Evolutionary conservation across 1,140 invertebrate genomes (phyloP), one percentile per base, ranked within the genome.

Genomic region (Drosophila paulistorum): DNA sequence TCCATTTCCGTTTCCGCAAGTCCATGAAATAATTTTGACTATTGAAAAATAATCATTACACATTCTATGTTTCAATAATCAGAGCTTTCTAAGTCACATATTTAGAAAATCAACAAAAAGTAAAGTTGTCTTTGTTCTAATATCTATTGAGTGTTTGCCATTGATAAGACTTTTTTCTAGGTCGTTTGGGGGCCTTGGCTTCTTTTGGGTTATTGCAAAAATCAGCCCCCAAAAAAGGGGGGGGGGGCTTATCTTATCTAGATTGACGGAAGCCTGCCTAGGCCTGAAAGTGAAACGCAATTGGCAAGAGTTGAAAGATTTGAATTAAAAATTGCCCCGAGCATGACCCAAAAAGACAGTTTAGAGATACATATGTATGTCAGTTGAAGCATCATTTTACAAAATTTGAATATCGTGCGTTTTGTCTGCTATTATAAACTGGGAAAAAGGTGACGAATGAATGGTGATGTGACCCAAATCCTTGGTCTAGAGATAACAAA

Each of bases 81-180:
- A 26, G 23, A 26, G 23, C 23, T 26, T 4, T 26, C 23, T 26
- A 26, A 2, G 23, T 26, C 3, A 26, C 4, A 26, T 26, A 26
- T 26, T 26, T 26, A 26, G 23, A 26, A 4, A 26, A 3, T 26
- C 23, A 26, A 26, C 23, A n/a, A n/a, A 62, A 41, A 62, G 41
- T 51, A 30, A 30, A n/a, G 1, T 17, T 17, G 5, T 45, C 23
- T 42, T 42, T 42, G 33, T 26, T 17, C 14, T 39, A 42, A 14
- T 62, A 37, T 39, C n/a, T 20, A 26, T 58, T 17, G 55, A 61
- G 39, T 23, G 33, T 59, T 39, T 59, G 45, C 35, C 23, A 62
- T 39, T 62, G 60, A 42, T 62, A 41, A 62, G 13, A 42, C 2
- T 7, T 9, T 62, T 62, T 62, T 45, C 35, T 59, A 59, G 57